Base-by-base conservation (phyloP, 2,888 invertebrate species). In the Platycheirus rosarum region DNA sequence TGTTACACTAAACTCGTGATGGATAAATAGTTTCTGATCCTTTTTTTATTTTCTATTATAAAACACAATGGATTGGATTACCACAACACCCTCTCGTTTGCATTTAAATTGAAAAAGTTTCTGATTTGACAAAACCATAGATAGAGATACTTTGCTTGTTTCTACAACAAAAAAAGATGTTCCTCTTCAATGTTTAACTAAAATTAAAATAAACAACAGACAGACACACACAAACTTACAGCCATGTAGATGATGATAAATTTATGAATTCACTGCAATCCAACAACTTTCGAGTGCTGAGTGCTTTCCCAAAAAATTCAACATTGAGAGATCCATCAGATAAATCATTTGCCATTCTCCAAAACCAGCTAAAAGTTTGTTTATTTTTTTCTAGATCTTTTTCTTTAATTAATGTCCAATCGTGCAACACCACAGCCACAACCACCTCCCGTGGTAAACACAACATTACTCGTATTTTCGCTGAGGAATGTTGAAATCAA, bases 81-180 rank as follows among this genome's bases (percentile, higher is more conserved):
- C 57, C n/a, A n/a, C n/a, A n/a, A 69, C 53, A 42, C 32, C 40
- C 48, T 29, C 44, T 44, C 66, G 35, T 80, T 80, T 76, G 70
- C 80, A 80, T 80, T 80, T 80, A 80, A 76, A 80, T 80, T 80
- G 75, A 70, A 80, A 80, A 80, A 80, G 29, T 80, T 79, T 66
- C 65, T 66, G 65, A 80, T 80, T 76, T 70, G 63, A 70, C 80
- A 75, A 80, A 63, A 74, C 55, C 63, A 69, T 35, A 60, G n/a
- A n/a, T n/a, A n/a, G n/a, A n/a, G n/a, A n/a, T n/a, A n/a, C n/a
- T n/a, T 51, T 11, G 8, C 35, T 35, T 23, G 44, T 44, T 44
- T 26, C 16, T n/a, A 16, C 60, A 60, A 7, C 2, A 40, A 40
- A 16, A 16, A 51, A 51, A 42, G 2, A 26, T 26, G 42, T 6